Base-by-base conservation (phyloP, 2,888 invertebrate genomes). In the Amiota communis region DNA sequence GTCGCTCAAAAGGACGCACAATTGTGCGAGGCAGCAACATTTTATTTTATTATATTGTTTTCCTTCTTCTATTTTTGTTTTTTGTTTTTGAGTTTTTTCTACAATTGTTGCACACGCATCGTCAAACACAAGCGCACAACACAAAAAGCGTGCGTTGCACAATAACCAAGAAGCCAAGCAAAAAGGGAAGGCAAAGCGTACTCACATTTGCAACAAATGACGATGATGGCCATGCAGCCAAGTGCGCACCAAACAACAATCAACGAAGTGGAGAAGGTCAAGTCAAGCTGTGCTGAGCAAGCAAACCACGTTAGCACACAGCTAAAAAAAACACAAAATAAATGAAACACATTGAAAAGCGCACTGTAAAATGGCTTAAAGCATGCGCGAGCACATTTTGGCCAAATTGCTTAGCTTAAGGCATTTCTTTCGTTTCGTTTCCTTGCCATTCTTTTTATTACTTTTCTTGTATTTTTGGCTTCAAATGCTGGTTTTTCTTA, bases 401-500 rank as follows among this genome's bases (percentile, higher is more conserved):
- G 8, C 59, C 59, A 59, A 59, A 59, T 59, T 59, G 59, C 59
- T 17, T 12, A 15, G 59, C 59, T 59, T 59, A 53, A 53, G 53
- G n/a, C n/a, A 53, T 15, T 53, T 15, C 84, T 84, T 85, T 85
- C 85, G 23, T 23, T 23, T 23, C 23, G 23, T 23, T 85, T 85
- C 85, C 36, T 36, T 36, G 6, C 36, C 36, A 36, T 36, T 36
- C 36, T 6, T 36, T 36, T 36, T 36, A 36, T 6, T 36, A 36
- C 36, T 36, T 36, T 36, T 36, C 2, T 36, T 36, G n/a, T n/a
- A n/a, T 36, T 36, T 36, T 36, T 36, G 3, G 36, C 36, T 36
- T 36, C 36, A 36, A 36, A 36, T 36, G 36, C 36, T 36, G 84
- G 84, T 85, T 80, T 86, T 72, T 79, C 77, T 82, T 81, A 85